These are phyloP conservation scores for Centropristis striata DNA, from an alignment of 2,113 vertebrate genomes.

Conservation along the genomic window DNA sequence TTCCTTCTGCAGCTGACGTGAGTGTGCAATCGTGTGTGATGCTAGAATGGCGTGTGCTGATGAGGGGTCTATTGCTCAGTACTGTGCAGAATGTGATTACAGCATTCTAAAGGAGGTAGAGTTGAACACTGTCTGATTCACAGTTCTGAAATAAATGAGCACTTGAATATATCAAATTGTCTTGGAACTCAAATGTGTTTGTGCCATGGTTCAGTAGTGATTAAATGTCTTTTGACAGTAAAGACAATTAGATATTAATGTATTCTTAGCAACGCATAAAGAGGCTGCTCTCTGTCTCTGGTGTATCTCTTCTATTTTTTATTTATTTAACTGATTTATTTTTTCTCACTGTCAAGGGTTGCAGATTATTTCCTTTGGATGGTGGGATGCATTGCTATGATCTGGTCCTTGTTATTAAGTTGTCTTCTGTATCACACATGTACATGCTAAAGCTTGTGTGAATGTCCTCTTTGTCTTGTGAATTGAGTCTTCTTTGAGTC, in stretches of 20 bases:
- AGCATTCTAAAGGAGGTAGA: not conserved
- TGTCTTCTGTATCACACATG: too few relatives aligned
- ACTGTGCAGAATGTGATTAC: not conserved
- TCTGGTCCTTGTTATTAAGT: not conserved
- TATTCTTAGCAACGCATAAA: slow-evolving; percentile 2
- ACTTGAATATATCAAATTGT: not conserved
- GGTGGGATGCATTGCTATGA: not conserved
- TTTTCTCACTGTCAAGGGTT: not conserved
- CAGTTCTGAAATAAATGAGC: slow-evolving; percentile 10
- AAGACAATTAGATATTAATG: slow-evolving; percentile 12
- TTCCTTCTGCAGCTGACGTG: too few relatives aligned
- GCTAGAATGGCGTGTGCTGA: too few relatives aligned
- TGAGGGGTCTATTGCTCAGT: too few relatives aligned
- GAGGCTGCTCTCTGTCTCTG: not conserved
- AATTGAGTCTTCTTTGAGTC: not conserved
- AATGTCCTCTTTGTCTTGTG: not conserved
- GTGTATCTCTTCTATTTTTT: not conserved
- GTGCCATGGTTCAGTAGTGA: not conserved
- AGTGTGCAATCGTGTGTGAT: too few relatives aligned
- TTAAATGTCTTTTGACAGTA: slow-evolving; percentile 5
- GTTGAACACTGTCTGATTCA: not conserved
- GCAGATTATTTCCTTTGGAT: not conserved
- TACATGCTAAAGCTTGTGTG: not conserved
- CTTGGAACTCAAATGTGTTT: not conserved
- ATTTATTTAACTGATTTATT: too few relatives aligned